These are phyloP conservation scores for Struthio camelus DNA, from an alignment of 2,113 vertebrate genomes.

Conservation along the genomic window DNA sequence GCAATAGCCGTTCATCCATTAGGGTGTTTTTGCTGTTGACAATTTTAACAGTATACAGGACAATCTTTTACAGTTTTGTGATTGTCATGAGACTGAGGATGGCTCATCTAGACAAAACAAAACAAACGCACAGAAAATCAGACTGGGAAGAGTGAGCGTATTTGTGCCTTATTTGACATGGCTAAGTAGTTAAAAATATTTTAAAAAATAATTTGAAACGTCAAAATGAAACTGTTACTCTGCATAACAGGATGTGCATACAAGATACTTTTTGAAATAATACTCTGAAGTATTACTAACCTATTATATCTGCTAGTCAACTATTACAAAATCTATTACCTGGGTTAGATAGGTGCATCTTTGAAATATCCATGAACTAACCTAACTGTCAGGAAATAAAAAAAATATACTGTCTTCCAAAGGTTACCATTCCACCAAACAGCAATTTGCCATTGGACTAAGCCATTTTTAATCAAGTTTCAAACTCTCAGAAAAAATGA, in stretches of 20 bases:
- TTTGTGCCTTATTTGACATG: background rate
- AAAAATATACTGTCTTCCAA: background rate
- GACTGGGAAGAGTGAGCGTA: background rate
- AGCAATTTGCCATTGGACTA: background rate
- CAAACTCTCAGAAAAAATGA: background rate
- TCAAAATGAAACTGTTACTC: background rate
- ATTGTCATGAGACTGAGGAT: background rate
- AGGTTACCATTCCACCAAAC: background rate
- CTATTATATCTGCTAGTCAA: background rate
- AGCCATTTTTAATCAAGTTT: background rate
- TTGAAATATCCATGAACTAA: background rate
- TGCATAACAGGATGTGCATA: background rate
- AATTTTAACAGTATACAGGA: background rate
- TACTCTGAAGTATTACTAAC: background rate
- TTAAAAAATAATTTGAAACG: background rate
- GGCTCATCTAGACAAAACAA: background rate
- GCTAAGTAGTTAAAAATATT: background rate
- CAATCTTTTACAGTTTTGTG: background rate
- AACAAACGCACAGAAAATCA: background rate
- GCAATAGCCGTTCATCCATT: background rate
- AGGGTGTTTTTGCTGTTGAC: background rate
- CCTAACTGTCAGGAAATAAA: background rate
- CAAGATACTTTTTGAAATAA: background rate
- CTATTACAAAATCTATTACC: background rate
- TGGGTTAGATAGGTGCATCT: background rate